phyloP scores from a whole-genome alignment of 1,140 invertebrate species.

The Leptinotarsa defecta region DNA sequence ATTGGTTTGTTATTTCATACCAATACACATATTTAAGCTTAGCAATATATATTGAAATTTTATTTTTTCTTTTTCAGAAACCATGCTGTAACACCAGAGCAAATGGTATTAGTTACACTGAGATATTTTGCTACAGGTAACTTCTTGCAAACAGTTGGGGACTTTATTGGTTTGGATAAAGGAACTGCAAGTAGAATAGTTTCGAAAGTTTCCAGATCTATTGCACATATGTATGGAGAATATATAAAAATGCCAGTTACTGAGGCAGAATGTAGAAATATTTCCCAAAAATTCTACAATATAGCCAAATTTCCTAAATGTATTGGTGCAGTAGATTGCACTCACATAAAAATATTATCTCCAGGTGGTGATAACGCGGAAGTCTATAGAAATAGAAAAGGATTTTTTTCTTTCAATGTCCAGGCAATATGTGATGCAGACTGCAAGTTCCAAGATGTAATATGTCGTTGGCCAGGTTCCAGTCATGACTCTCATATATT shows the following conservation, averaged over 20 bases:
- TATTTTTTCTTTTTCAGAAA: too few relatives aligned
- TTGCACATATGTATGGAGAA: constrained; percentile 8
- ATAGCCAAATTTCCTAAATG: constrained; percentile 44
- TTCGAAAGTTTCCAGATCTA: constrained; percentile 18
- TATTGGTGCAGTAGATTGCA: constrained; percentile 52
- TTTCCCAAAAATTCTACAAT: constrained; percentile 41
- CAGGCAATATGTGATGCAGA: constrained; percentile 48
- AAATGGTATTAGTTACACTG: constrained; percentile 23
- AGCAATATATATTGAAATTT: too few relatives aligned
- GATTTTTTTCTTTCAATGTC: constrained; percentile 55
- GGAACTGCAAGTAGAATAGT: constrained; percentile 26
- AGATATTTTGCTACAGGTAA: constrained; percentile 28
- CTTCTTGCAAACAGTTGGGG: constrained; percentile 26
- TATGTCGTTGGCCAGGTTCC: constrained; percentile 53
- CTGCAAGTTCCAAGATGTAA: constrained; percentile 46
- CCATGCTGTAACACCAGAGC: too few relatives aligned
- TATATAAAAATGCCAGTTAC: constrained; percentile 43
- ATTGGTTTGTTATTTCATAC: background rate
- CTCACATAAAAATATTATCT: constrained; percentile 41
- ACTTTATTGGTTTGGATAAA: constrained; percentile 32
- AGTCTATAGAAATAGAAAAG: too few relatives aligned
- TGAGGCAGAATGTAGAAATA: constrained; percentile 33
- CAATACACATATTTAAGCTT: constrained; percentile 17
- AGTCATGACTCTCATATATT: constrained; percentile 54
- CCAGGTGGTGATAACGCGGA: constrained; percentile 43